Conservation (phyloP, 2,888 invertebrate genomes). For the Hanleya hanleyi region DNA sequence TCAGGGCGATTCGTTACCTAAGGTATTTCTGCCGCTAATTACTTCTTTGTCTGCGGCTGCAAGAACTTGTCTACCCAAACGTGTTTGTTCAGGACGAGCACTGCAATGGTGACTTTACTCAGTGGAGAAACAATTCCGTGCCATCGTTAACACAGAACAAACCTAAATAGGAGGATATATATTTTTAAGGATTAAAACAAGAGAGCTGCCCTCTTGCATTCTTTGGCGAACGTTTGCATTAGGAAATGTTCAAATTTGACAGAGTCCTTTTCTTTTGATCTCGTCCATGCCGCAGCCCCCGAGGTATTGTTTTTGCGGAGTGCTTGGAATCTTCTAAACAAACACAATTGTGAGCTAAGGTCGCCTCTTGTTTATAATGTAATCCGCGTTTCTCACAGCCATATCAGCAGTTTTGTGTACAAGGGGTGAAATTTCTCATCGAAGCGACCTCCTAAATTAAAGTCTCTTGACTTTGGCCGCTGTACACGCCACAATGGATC, state of each 20-base stretch:
- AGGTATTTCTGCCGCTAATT: not conserved
- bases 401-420: not conserved
- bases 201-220: constrained; percentile 2
- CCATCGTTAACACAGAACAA: not conserved
- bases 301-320: constrained; percentile 4
- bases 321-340: constrained; percentile 8
- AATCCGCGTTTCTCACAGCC: constrained; percentile 1
- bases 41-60: constrained; percentile 7
- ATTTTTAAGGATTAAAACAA: constrained; percentile 7
- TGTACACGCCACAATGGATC: not conserved
- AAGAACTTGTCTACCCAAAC: not conserved
- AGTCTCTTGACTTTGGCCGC: constrained; percentile 6
- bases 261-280: constrained; percentile 11
- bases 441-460: constrained; percentile 5
- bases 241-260: constrained; percentile 7
- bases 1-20: constrained; percentile 3
- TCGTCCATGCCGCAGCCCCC: not conserved
- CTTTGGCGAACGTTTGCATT: constrained; percentile 6
- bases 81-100: not conserved
- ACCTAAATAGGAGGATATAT: not conserved
- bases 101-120: too few relatives aligned
- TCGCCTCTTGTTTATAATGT: constrained; percentile 5
- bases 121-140: not conserved
- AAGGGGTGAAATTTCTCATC: constrained; percentile 12
- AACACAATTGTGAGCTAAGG: constrained; percentile 1